phyloP scores from a whole-genome alignment of 2,113 vertebrate species.

The Aspiorhynchus laticeps region DNA sequence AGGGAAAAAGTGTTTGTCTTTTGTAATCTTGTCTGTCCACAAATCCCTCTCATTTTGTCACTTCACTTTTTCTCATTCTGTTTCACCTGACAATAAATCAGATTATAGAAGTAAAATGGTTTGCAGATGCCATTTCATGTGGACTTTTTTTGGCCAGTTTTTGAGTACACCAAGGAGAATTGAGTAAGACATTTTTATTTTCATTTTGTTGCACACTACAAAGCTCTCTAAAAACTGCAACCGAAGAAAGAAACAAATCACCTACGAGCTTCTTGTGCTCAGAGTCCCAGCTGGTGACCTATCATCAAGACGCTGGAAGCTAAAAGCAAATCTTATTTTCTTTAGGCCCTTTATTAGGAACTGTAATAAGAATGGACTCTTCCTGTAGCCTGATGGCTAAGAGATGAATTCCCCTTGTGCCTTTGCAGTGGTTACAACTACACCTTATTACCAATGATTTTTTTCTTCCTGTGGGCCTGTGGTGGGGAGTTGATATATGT shows the following conservation, averaged over 20 bases:
- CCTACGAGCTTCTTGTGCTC: constrained; percentile 35
- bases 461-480: constrained; percentile 38
- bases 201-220: neutral
- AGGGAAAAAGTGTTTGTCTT: neutral
- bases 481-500: constrained; percentile 32
- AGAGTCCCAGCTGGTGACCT: constrained; percentile 48
- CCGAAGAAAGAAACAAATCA: constrained; percentile 42
- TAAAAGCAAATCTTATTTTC: constrained; percentile 49
- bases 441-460: constrained; percentile 20
- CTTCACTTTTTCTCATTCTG: neutral
- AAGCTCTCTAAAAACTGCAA: constrained; percentile 3
- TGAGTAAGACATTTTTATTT: neutral
- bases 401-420: constrained; percentile 44
- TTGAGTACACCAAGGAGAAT: neutral
- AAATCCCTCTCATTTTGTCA: neutral
- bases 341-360: constrained; percentile 33
- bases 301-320: constrained; percentile 2
- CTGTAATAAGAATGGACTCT: constrained; percentile 49
- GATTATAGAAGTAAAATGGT: neutral
- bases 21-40: neutral
- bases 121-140: constrained; percentile 3
- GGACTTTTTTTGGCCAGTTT: neutral
- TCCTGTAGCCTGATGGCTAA: constrained; percentile 3
- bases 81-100: neutral
- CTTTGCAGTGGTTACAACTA: constrained; percentile 1